Percentiles rank a stretch among this genome's conserved stretches.
Conservation (phyloP, 2,797 vertebrate species). For the Pangasius larnaudii region DNA sequence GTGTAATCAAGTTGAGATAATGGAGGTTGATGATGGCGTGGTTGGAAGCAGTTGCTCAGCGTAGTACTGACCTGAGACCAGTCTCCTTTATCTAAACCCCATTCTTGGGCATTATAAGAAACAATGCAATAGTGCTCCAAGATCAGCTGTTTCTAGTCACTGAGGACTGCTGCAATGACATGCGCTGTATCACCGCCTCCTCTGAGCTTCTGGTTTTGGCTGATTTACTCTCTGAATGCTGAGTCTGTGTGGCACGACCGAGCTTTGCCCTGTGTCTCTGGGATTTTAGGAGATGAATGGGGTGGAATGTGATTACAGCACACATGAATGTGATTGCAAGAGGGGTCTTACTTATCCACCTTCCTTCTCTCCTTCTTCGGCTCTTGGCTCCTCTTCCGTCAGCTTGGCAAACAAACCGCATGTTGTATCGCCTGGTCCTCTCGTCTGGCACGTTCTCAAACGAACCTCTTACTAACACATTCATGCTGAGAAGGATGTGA, state of each 20-base stretch:
- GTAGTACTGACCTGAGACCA: not conserved
- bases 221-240: conserved; percentile 64
- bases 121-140: not conserved
- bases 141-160: conserved; percentile 16
- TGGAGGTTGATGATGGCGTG: not conserved
- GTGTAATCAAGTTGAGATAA: not conserved
- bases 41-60: not conserved
- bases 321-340: conserved; percentile 82
- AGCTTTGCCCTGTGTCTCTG: not conserved
- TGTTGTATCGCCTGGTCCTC: conserved; percentile 73
- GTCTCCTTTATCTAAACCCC: not conserved
- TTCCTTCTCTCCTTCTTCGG: conserved; percentile 10
- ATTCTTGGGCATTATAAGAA: not conserved
- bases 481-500: conserved; percentile 75
- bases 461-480: conserved; percentile 82
- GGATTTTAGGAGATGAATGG: conserved; percentile 63
- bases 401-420: conserved; percentile 77
- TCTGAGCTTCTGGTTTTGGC: conserved; percentile 69
- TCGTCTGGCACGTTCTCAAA: conserved; percentile 73
- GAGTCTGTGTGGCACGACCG: conserved; percentile 50
- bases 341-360: conserved; percentile 60
- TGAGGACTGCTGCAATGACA: conserved; percentile 71
- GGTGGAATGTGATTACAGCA: conserved; percentile 74
- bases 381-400: conserved; percentile 4
- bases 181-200: conserved; percentile 71